Evolutionary conservation across 2,797 vertebrate genomes (phyloP), one percentile per base, ranked within the genome.

Genomic region (Margarornis squamiger): DNA sequence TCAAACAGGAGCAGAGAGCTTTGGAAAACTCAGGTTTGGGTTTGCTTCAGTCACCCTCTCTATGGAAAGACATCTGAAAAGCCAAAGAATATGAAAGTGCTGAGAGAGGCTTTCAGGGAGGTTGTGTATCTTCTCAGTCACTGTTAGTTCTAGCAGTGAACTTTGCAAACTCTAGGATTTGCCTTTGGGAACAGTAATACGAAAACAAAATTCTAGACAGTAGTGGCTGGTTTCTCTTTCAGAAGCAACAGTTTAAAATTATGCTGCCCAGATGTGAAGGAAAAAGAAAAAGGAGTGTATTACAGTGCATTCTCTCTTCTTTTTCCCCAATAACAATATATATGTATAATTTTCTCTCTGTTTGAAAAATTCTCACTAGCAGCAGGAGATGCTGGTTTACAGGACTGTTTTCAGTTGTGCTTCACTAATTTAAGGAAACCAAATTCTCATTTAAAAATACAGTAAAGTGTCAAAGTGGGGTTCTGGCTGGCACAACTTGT

Each of bases 171-270:
- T 74, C 34, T 41, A 39, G 67, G 54, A 46, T 91, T 90, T 95
- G 45, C 41, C 57, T 87, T 79, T 74, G 38, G 78, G 30, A 88
- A 59, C 27, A 48, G 18, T 27, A 32, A 51, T 48, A 55, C 30
- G 26, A 86, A 92, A 92, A 51, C 34, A 59, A 73, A 92, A 76
- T 43, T 90, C 36, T 45, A 51, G 75, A 75, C n/a, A 75, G 54
- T 45, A 80, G 36, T 27, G 83, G 34, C 65, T 72, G 55, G 4
- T 82, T 86, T 55, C 12, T 76, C 17, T 43, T 91, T 86, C 39
- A 46, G 39, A 4, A 1, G 26, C 58, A 79, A 11, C 45, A 61
- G 36, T 86, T 96, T 52, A 83, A 80, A 92, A 74, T 32, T 2
- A 41, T n/a, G 49, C 24, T 65, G 14, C 18, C 24, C 7, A 26